Evolutionary conservation across 2,888 invertebrate species (phyloP).

Genomic region (Terebella lapidaria): DNA sequence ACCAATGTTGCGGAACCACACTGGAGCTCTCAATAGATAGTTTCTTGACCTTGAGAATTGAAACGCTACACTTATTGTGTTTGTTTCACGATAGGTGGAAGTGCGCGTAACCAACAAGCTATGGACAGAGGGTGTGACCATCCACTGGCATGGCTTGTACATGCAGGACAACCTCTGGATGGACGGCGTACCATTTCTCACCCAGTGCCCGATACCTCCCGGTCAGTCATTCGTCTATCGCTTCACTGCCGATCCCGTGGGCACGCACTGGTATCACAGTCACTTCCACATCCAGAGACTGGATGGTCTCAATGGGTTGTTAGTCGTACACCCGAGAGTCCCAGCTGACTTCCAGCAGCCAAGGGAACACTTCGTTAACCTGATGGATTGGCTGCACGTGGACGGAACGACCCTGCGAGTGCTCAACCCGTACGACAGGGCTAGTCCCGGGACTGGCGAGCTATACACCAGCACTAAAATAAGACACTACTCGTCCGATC

Average conservation of each 20-base stretch:
- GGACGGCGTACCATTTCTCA: conserved; percentile 34
- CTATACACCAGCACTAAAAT: not conserved
- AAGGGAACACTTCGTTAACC: not conserved
- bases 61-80: no score
- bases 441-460: not conserved
- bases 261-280: conserved; percentile 37
- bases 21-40: no score
- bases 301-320: conserved; percentile 34
- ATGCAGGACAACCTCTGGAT: conserved; percentile 33
- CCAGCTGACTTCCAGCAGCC: not conserved
- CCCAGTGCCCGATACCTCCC: conserved; percentile 40
- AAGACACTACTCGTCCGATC: not conserved
- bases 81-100: no score
- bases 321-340: not conserved
- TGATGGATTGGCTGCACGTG: not conserved
- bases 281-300: conserved; percentile 33
- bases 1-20: no score
- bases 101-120: conserved; percentile 26
- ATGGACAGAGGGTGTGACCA: conserved; percentile 25
- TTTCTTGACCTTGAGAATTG: no score
- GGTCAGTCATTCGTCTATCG: conserved; percentile 35
- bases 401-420: not conserved
- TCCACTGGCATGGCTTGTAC: conserved; percentile 44
- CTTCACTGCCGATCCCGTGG: conserved; percentile 30
- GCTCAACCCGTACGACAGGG: not conserved